Base-by-base conservation (phyloP, 2,113 vertebrate species). In the Asarcornis scutulata region DNA sequence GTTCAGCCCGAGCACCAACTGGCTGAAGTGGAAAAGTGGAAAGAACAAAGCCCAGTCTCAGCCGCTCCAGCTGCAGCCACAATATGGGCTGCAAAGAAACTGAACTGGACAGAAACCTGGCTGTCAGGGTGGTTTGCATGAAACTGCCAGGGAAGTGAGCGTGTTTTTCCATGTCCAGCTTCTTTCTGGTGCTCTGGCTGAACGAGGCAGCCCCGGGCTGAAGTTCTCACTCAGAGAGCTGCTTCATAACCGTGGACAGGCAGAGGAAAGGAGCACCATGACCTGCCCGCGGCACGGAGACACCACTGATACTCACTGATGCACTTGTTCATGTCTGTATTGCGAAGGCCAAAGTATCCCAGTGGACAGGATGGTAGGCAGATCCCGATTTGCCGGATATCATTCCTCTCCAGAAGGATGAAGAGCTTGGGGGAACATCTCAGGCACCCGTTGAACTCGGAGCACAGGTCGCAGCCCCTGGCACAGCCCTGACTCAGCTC, bases 291-390 rank as follows among this genome's bases (percentile, higher is more conserved):
- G 26, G 55, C 64, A 69, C 1, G 2, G 71, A 67, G 53, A 66
- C 25, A 36, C 16, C 42, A 67, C 42, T 17, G 29, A 5, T 81
- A 98, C 99, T 99, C 98, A 99, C 99, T 99, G 96, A 98, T 99
- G 98, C 99, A 99, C 98, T 99, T 99, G 98, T 99, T 99, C 98
- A 99, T 99, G 93, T 99, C 99, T 3, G 98, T 99, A 69, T 99
- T 99, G 96, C 99, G 99, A 98, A 99, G 98, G 76, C 99, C 99
- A 5, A 99, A 99, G 97, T 99, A 99, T 87, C 99, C 99, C 93
- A 98, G 93, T 0, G 99, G 99, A 95, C 99, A 99, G 77, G 99
- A 99, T 1, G 99, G 98, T 79, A 99, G 98, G 97, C 99, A 99
- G 86, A 99, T 98, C 53, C 99, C 99, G 21, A 98, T 99, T 95